A percentile compares a stretch with the other conserved stretches of the same genome.
Evolutionary conservation across 2,888 invertebrate species (phyloP).

Genomic region (Plebejus anna): DNA sequence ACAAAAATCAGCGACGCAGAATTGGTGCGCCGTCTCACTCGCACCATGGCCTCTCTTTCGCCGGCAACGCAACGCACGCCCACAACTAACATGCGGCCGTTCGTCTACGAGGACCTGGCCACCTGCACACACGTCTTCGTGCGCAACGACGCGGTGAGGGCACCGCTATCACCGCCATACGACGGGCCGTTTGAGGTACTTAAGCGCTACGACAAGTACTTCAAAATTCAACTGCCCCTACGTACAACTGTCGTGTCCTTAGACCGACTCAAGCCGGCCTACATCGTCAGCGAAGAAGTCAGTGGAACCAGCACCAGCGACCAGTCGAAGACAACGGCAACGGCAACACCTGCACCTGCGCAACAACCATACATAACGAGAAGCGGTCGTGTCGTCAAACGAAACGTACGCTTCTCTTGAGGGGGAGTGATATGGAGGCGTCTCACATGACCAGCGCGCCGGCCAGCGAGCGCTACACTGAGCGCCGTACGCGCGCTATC

Average conservation of each 20-base stretch:
- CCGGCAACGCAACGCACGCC: too few relatives aligned
- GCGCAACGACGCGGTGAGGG: too few relatives aligned
- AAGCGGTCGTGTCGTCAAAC: background rate
- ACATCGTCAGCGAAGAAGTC: background rate
- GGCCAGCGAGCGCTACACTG: background rate
- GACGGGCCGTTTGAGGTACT: background rate
- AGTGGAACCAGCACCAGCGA: background rate
- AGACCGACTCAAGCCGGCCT: constrained; percentile 2
- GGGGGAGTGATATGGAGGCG: background rate
- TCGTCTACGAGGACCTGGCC: too few relatives aligned
- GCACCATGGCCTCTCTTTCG: too few relatives aligned
- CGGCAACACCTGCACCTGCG: background rate
- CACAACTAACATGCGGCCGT: too few relatives aligned
- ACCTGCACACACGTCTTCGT: background rate
- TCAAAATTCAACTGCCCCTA: background rate
- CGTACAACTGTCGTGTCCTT: background rate
- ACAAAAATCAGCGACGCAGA: too few relatives aligned
- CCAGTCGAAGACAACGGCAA: background rate
- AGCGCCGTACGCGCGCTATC: too few relatives aligned
- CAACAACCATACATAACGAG: background rate
- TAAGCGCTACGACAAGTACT: background rate
- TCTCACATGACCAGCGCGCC: background rate
- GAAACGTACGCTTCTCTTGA: constrained; percentile 7
- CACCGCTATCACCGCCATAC: too few relatives aligned
- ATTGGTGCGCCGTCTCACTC: too few relatives aligned